Evolutionary conservation across 2,797 vertebrate genomes (phyloP).

Genomic region (Phrynocephalus guinanensis): DNA sequence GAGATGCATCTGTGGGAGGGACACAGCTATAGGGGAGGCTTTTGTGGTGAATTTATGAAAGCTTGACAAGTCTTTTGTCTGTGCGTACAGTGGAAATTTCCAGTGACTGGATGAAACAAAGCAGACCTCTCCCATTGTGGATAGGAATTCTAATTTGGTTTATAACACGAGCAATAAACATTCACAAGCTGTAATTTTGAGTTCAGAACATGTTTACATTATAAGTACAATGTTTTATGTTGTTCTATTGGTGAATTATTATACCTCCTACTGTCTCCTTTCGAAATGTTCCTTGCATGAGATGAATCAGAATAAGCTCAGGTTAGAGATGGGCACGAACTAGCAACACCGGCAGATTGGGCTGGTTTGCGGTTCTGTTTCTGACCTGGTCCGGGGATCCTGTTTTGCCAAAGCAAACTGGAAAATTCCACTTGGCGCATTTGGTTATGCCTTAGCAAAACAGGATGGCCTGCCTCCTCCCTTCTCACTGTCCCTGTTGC

Average conservation of each 20-base stretch:
- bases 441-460: too few species aligned
- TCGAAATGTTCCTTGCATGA: background rate
- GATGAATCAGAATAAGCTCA: conserved; percentile 2
- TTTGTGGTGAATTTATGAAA: background rate
- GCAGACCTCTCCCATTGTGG: conserved; percentile 39
- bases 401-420: too few species aligned
- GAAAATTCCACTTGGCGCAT: too few species aligned
- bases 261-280: background rate
- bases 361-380: too few species aligned
- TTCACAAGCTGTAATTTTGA: conserved; percentile 50
- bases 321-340: background rate
- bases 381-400: too few species aligned
- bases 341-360: too few species aligned
- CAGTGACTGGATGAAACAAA: background rate
- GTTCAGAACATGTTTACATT: conserved; percentile 49
- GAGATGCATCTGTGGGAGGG: background rate
- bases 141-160: conserved; percentile 49
- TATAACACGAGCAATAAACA: conserved; percentile 41
- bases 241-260: conserved; percentile 22
- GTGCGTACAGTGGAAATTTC: conserved; percentile 42
- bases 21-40: background rate
- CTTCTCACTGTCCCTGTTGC: too few species aligned
- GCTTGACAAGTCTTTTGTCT: background rate
- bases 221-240: conserved; percentile 16
- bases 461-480: too few species aligned